phyloP scores from a whole-genome alignment of 2,888 invertebrate species.

The Drosophila nr. fundita region DNA sequence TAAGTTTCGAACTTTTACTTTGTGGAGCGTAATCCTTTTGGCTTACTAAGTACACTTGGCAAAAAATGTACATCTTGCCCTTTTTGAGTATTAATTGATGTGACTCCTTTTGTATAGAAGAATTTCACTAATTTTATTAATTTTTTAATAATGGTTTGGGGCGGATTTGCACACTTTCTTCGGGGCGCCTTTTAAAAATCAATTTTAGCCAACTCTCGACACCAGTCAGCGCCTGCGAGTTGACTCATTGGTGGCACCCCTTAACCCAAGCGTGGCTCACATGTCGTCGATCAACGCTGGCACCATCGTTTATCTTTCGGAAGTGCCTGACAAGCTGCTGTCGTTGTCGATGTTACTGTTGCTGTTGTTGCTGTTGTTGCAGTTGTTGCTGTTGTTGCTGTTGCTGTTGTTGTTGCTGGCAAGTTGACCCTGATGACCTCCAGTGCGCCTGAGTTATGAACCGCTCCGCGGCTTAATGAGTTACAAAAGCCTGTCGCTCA shows the following conservation, averaged over 20 bases:
- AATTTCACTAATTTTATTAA: not conserved
- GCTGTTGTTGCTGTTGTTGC: slow-evolving; percentile 10
- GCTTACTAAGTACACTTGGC: not conserved
- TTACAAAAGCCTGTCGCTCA: slow-evolving; percentile 45
- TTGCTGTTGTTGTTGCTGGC: not conserved
- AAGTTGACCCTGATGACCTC: slow-evolving; percentile 55
- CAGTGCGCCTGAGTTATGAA: slow-evolving; percentile 69
- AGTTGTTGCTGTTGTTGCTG: slow-evolving; percentile 4
- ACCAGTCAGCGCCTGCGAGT: slow-evolving; percentile 1
- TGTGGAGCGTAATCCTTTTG: slow-evolving; percentile 28
- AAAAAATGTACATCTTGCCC: not conserved
- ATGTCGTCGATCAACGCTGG: slow-evolving; percentile 60
- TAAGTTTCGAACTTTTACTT: slow-evolving; percentile 65
- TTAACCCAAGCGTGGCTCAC: slow-evolving; percentile 39
- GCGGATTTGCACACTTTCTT: slow-evolving; percentile 25
- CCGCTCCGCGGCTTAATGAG: slow-evolving; percentile 76
- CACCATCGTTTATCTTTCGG: slow-evolving; percentile 71
- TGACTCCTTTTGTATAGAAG: not conserved
- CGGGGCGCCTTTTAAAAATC: slow-evolving; percentile 42
- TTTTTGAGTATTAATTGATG: no score
- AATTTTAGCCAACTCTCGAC: slow-evolving; percentile 24
- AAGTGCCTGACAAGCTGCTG: slow-evolving; percentile 50
- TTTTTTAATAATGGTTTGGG: not conserved
- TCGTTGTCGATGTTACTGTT: slow-evolving; percentile 3
- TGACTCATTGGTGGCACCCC: not conserved